Base-by-base conservation (phyloP, 2,888 invertebrate genomes). In the Hypomecis atomaria region DNA sequence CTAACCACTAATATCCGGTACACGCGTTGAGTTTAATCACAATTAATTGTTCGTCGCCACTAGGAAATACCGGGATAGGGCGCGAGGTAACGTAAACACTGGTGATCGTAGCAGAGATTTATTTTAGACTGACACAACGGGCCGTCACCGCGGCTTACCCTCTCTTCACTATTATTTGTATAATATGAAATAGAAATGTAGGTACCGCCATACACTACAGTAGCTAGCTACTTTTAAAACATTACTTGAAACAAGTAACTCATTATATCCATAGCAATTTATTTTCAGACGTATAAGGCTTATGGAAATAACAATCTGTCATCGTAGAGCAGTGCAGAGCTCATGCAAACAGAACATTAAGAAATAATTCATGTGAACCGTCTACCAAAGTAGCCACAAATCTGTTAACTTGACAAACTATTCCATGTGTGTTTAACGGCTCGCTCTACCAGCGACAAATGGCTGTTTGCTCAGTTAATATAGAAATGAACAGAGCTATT, bases 401-500 rank as follows among this genome's bases (percentile, higher is more conserved):
- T 50, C 23, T 47, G 34, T 34, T 55, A 59, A 44, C 44, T 44
- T 40, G 49, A 48, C 56, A 52, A 63, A 55, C 13, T 44, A 61
- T 45, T 40, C 34, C 37, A 45, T 55, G 55, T 55, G 37, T 43
- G 44, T 61, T 49, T 44, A 59, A 63, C 58, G 37, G 62, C 62
- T 53, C 43, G 62, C 62, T 53, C 43, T 59, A 37, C 54, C 36
- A 45, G 48, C 37, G 42, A 62, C 64, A 59, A 62, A 69, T 62
- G 45, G 55, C 38, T 61, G 49, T 66, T 67, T 67, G 38, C 64
- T 66, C 45, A 62, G 66, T 55, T 61, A 56, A 60, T 58, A 65
- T 48, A 37, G 52, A 59, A 54, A 66, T 68, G 65, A 69, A 66
- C 42, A 42, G 38, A 64, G 59, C 63, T 56, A 53, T 72, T 62